Evolutionary conservation across 2,113 vertebrate genomes (phyloP).

Genomic region (Cynoglossus semilaevis): DNA sequence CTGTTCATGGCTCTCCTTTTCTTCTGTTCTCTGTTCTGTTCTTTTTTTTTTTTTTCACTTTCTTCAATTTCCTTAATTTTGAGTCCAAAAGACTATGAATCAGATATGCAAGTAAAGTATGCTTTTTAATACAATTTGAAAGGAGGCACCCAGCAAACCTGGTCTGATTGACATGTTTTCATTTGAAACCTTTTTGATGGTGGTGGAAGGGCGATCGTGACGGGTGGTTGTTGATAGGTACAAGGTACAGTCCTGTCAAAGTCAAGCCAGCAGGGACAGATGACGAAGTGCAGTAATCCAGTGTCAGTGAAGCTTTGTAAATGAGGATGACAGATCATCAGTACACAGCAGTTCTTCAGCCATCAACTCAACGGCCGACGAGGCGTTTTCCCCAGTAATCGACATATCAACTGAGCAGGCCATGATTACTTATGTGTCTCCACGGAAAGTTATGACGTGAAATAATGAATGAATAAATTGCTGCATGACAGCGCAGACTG

Average conservation of each 20-base stretch:
- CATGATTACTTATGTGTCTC: conserved; percentile 9
- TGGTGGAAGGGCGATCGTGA: not conserved
- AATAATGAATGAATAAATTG: not conserved
- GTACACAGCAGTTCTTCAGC: conserved; percentile 10
- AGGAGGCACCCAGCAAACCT: not conserved
- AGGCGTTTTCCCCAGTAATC: conserved; percentile 13
- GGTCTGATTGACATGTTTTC: not conserved
- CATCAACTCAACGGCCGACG: conserved; percentile 17
- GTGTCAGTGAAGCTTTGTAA: conserved; percentile 33
- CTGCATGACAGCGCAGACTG: not conserved
- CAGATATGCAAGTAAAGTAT: too few species aligned
- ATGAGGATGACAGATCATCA: conserved; percentile 38
- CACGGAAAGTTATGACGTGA: not conserved
- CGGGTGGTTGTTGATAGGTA: not conserved
- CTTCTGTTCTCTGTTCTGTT: conserved; percentile 23
- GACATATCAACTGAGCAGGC: conserved; percentile 26
- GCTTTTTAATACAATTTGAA: too few species aligned
- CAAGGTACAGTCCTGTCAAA: conserved; percentile 3
- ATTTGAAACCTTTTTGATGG: not conserved
- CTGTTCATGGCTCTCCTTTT: conserved; percentile 17
- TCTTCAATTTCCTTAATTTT: not conserved
- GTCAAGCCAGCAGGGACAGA: conserved; percentile 17
- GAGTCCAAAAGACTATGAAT: too few species aligned
- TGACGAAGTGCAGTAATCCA: conserved; percentile 8
- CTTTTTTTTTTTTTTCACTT: conserved; percentile 19